Percentiles rank a stretch among this genome's conserved stretches.
Evolutionary conservation across 2,113 vertebrate genomes (phyloP).

Genomic region (Etia nguti): DNA sequence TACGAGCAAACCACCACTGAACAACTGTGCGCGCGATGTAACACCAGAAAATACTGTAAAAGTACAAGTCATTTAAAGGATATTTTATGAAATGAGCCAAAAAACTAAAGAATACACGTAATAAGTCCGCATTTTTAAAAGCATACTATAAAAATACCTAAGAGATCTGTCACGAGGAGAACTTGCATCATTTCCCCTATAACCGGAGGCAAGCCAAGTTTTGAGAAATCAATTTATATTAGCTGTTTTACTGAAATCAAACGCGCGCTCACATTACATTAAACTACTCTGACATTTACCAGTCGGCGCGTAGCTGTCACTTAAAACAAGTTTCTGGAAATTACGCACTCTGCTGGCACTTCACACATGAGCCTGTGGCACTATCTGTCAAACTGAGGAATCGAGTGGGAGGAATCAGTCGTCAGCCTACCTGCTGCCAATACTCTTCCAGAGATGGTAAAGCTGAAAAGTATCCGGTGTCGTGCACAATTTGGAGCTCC

Average conservation of each 20-base stretch:
- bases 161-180: background rate
- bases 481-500: slow-evolving; percentile 97
- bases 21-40: background rate
- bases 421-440: slow-evolving; percentile 92
- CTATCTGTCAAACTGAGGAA: background rate
- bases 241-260: background rate
- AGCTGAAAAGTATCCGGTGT: slow-evolving; percentile 97
- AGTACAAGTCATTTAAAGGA: background rate
- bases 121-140: background rate
- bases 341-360: background rate
- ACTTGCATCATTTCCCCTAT: slow-evolving; percentile 34
- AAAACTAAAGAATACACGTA: background rate
- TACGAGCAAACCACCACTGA: background rate
- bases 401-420: background rate
- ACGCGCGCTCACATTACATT: background rate
- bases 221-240: background rate
- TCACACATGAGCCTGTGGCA: background rate
- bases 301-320: slow-evolving; percentile 20
- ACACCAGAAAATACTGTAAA: background rate
- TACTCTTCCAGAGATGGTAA: slow-evolving; percentile 97
- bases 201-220: background rate
- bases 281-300: slow-evolving; percentile 26
- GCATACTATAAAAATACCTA: background rate
- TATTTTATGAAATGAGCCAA: background rate
- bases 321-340: background rate